These are phyloP conservation scores for Phyllotreta cruciferae DNA, from an alignment of 2,888 invertebrate species.

Conservation along the genomic window DNA sequence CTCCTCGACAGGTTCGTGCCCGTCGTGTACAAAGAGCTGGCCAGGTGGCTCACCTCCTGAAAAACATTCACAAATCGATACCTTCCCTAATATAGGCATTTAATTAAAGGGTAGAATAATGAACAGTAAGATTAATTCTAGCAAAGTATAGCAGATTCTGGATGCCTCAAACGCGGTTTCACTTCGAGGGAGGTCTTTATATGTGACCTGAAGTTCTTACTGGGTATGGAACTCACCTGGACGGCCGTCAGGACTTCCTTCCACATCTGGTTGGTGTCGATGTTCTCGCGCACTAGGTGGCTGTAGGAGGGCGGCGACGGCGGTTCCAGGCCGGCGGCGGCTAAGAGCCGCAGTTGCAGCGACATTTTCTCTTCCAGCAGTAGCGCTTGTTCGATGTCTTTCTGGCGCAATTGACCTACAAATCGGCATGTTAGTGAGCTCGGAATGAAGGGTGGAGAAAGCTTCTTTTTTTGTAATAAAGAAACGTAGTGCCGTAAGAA, in stretches of 20 bases:
- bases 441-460: too few relatives aligned
- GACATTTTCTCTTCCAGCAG: conserved; percentile 89
- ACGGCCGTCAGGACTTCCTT: conserved; percentile 81
- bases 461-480: background rate
- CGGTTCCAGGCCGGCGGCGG: conserved; percentile 72
- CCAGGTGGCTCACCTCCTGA: conserved; percentile 77
- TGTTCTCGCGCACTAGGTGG: conserved; percentile 77
- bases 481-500: background rate
- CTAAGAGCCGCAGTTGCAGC: conserved; percentile 78
- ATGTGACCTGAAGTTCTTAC: too few relatives aligned
- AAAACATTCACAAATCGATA: too few relatives aligned
- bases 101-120: too few relatives aligned
- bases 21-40: conserved; percentile 74
- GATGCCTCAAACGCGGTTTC: too few relatives aligned
- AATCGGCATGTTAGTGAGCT: conserved; percentile 24
- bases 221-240: conserved; percentile 62
- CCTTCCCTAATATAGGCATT: too few relatives aligned
- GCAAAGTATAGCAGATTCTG: too few relatives aligned
- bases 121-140: too few relatives aligned
- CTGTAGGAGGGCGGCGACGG: conserved; percentile 74
- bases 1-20: conserved; percentile 86
- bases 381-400: conserved; percentile 86
- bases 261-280: conserved; percentile 81
- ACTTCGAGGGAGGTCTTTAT: too few relatives aligned
- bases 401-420: conserved; percentile 82